phyloP scores from a whole-genome alignment of 2,888 invertebrate genomes.

The Chymomyza amoena region DNA sequence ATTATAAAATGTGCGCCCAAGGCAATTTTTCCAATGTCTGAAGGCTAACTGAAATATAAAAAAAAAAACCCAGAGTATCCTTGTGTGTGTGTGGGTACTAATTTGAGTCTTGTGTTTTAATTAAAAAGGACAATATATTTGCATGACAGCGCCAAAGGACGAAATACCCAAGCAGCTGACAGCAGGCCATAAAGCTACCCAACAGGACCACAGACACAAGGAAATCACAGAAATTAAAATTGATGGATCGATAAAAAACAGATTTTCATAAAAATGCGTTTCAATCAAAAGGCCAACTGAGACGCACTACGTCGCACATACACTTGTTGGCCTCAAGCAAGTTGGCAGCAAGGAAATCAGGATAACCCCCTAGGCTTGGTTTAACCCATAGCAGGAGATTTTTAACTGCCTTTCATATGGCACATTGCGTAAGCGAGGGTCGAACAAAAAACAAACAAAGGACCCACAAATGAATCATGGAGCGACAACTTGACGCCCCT shows the following conservation, averaged over 20 bases:
- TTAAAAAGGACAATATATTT: slow-evolving; percentile 68
- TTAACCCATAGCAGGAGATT: neutral
- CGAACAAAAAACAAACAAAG: slow-evolving; percentile 25
- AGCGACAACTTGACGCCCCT: slow-evolving; percentile 59
- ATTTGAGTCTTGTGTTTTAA: slow-evolving; percentile 66
- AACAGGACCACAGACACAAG: slow-evolving; percentile 29
- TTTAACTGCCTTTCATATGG: neutral
- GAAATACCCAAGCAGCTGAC: slow-evolving; percentile 46
- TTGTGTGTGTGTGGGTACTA: slow-evolving; percentile 39
- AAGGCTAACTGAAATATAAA: neutral
- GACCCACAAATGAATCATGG: slow-evolving; percentile 57
- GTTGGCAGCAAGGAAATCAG: neutral
- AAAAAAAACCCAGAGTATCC: neutral
- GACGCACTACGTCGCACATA: neutral
- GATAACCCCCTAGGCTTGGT: neutral
- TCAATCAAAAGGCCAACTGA: slow-evolving; percentile 40
- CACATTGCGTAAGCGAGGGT: slow-evolving; percentile 58
- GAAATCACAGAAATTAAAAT: slow-evolving; percentile 55
- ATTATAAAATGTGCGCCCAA: neutral
- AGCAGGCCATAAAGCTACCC: slow-evolving; percentile 55
- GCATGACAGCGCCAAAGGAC: slow-evolving; percentile 43
- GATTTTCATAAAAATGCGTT: slow-evolving; percentile 63
- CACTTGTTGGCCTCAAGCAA: neutral
- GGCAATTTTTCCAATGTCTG: neutral
- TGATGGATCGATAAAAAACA: slow-evolving; percentile 61